These are phyloP conservation scores for Tolmerus cingulatus DNA, from an alignment of 2,888 invertebrate species.

Conservation along the genomic window DNA sequence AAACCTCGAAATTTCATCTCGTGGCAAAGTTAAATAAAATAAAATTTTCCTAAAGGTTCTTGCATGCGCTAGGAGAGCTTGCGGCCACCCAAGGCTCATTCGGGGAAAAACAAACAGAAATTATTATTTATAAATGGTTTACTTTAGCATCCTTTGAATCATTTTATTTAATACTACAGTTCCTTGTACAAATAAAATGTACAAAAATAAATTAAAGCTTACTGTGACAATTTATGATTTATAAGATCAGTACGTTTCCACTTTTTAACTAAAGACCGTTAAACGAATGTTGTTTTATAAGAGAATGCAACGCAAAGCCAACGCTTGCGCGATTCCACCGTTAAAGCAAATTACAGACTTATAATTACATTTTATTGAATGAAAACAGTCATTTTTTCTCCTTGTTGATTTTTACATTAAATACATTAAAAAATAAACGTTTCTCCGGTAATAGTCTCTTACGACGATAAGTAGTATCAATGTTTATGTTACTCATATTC, in stretches of 20 bases:
- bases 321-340: neutral
- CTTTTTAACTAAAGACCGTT: neutral
- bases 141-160: slow-evolving; percentile 43
- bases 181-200: slow-evolving; percentile 49
- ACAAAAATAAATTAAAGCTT: slow-evolving; percentile 50
- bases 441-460: neutral
- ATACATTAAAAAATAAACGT: neutral
- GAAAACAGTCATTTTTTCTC: slow-evolving; percentile 4
- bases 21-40: neutral
- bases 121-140: neutral
- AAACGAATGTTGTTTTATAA: neutral
- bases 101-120: neutral
- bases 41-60: neutral
- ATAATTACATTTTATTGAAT: slow-evolving; percentile 4
- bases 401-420: neutral
- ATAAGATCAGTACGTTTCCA: neutral
- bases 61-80: neutral
- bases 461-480: neutral
- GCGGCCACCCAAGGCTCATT: neutral
- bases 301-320: neutral
- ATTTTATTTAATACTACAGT: slow-evolving; percentile 49
- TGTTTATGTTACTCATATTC: slow-evolving; percentile 3
- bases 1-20: neutral
- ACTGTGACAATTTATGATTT: slow-evolving; percentile 23
- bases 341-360: neutral